Evolutionary conservation across 2,888 invertebrate species (phyloP).

Genomic region (Eristalinus sepulchralis): DNA sequence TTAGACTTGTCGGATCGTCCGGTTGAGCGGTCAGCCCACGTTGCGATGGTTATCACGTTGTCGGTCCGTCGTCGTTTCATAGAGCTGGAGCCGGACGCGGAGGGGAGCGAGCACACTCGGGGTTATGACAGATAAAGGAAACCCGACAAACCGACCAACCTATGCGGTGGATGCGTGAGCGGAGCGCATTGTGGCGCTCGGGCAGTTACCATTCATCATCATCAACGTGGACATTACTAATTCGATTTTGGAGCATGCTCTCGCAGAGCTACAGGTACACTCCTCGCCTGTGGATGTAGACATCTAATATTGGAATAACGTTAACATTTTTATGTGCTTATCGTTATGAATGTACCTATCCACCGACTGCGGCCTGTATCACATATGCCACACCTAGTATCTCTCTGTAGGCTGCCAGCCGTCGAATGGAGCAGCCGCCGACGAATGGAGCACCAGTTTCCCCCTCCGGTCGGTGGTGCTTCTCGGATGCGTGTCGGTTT

Average conservation of each 20-base stretch:
- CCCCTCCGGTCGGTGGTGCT: neutral
- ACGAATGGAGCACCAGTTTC: neutral
- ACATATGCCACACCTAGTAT: slow-evolving; percentile 48
- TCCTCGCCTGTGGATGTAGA: slow-evolving; percentile 51
- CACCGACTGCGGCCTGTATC: neutral
- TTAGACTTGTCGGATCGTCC: slow-evolving; percentile 63
- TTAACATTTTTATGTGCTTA: slow-evolving; percentile 59
- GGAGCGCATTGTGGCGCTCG: slow-evolving; percentile 57
- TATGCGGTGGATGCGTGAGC: slow-evolving; percentile 24
- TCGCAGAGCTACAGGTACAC: slow-evolving; percentile 27
- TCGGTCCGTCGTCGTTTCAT: slow-evolving; percentile 3
- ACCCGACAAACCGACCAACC: slow-evolving; percentile 5
- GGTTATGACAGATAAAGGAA: slow-evolving; percentile 8
- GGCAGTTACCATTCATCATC: slow-evolving; percentile 64
- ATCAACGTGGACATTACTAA: slow-evolving; percentile 58
- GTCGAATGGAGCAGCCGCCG: neutral
- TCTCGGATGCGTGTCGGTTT: slow-evolving; percentile 33
- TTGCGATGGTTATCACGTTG: slow-evolving; percentile 55
- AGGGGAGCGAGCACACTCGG: slow-evolving; percentile 6
- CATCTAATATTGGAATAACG: slow-evolving; percentile 61
- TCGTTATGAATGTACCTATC: slow-evolving; percentile 27
- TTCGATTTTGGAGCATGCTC: slow-evolving; percentile 45
- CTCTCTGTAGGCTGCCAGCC: neutral
- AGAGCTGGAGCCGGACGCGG: neutral
- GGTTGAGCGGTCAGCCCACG: slow-evolving; percentile 51